Conservation (phyloP, 2,113 vertebrate species). For the Cololabis saira region DNA sequence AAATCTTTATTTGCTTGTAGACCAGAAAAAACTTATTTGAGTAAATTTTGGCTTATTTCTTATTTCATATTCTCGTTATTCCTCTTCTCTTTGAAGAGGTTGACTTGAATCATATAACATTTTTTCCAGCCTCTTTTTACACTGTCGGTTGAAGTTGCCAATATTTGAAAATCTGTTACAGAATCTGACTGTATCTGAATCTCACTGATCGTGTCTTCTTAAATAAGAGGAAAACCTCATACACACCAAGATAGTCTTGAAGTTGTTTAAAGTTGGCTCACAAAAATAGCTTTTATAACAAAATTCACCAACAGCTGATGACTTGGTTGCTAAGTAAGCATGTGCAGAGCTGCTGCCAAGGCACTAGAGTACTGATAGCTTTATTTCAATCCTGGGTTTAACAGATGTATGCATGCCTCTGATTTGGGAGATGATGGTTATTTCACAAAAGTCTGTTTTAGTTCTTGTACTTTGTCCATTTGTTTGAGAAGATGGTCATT, state of each 20-base stretch:
- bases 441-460: no score
- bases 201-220: not conserved
- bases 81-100: no score
- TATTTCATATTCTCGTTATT: no score
- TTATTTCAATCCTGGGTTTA: slow-evolving; percentile 30
- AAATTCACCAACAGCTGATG: not conserved
- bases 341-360: slow-evolving; percentile 6
- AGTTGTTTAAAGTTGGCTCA: not conserved
- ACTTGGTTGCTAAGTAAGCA: not conserved
- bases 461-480: no score
- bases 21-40: no score
- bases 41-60: no score
- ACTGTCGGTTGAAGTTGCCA: slow-evolving; percentile 8
- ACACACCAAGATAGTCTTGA: slow-evolving; percentile 1
- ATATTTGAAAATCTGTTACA: slow-evolving; percentile 24
- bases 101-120: no score
- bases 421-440: slow-evolving; percentile 45
- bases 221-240: not conserved
- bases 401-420: no score
- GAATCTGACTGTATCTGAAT: not conserved
- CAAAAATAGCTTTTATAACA: not conserved
- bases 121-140: not conserved
- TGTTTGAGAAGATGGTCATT: no score
- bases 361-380: slow-evolving; percentile 26
- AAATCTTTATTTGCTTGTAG: no score